Evolutionary conservation across 2,113 vertebrate genomes (phyloP).

Genomic region (Syrrhaptes paradoxus): DNA sequence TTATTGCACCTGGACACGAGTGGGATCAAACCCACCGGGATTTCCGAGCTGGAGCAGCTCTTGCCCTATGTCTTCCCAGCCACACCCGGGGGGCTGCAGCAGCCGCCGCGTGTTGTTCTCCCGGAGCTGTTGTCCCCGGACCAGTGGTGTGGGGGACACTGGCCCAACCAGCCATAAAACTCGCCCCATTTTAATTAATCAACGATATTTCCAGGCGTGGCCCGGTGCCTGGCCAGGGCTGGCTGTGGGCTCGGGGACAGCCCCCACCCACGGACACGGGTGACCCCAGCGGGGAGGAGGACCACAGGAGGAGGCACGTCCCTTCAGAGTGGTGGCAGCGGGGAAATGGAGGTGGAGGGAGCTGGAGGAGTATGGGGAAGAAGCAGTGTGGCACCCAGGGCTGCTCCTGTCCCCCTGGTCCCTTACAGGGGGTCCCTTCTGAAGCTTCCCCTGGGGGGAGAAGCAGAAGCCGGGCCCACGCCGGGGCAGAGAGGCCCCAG

Average conservation of each 20-base stretch:
- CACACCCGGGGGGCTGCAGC: not conserved
- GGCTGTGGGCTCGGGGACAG: not conserved
- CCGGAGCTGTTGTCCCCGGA: not conserved
- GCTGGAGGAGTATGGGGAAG: not conserved
- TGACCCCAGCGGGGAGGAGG: not conserved
- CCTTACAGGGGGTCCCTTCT: not conserved
- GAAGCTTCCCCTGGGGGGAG: not conserved
- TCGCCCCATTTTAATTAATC: not conserved
- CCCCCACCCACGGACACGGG: not conserved
- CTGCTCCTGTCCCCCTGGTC: not conserved
- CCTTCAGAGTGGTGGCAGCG: accelerated
- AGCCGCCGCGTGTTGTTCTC: not conserved
- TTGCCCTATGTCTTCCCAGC: not conserved
- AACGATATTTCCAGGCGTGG: not conserved
- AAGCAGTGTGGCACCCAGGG: no score
- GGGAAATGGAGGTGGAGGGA: not conserved
- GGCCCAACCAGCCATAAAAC: not conserved
- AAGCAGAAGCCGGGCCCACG: no score
- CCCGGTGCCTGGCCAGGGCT: not conserved
- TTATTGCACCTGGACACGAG: not conserved
- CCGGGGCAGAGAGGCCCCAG: not conserved
- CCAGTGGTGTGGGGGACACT: not conserved
- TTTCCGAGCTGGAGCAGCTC: not conserved
- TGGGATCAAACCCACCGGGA: not conserved
- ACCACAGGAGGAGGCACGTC: not conserved